Percentiles rank a stretch among this genome's conserved stretches.
Conservation (phyloP, 2,113 vertebrate species). For the Megaceryle maxima region DNA sequence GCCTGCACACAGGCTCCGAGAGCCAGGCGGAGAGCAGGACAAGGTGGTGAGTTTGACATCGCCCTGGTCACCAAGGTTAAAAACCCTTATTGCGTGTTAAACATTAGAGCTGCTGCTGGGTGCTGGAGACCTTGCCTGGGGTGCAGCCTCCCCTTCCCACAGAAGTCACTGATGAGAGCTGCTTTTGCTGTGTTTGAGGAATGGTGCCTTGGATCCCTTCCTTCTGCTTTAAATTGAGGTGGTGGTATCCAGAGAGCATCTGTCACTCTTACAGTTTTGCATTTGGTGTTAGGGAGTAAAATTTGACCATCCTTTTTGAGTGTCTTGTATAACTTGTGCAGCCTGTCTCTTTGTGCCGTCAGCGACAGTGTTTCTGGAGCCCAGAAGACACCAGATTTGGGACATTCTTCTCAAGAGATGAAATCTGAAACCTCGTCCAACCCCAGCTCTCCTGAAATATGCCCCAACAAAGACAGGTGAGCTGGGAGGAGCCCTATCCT, state of each 20-base stretch:
- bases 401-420: conserved; percentile 84
- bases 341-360: not conserved
- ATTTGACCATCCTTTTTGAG: not conserved
- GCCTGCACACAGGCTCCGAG: conserved; percentile 88
- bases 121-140: not conserved
- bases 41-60: conserved; percentile 75
- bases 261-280: not conserved
- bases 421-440: conserved; percentile 89
- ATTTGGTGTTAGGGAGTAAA: not conserved
- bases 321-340: not conserved
- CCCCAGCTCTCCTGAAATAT: conserved; percentile 94
- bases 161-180: not conserved
- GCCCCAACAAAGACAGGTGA: conserved; percentile 90
- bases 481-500: not conserved
- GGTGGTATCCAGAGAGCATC: not conserved
- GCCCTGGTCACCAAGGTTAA: not conserved
- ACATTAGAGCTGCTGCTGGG: not conserved
- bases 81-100: fast-evolving
- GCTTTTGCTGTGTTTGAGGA: fast-evolving
- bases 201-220: not conserved
- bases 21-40: conserved; percentile 82
- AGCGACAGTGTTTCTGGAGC: conserved; percentile 83
- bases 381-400: conserved; percentile 84
- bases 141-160: not conserved
- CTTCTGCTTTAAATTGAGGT: not conserved